Conservation (phyloP, 2,797 vertebrate genomes). For the Spinus pinus region DNA sequence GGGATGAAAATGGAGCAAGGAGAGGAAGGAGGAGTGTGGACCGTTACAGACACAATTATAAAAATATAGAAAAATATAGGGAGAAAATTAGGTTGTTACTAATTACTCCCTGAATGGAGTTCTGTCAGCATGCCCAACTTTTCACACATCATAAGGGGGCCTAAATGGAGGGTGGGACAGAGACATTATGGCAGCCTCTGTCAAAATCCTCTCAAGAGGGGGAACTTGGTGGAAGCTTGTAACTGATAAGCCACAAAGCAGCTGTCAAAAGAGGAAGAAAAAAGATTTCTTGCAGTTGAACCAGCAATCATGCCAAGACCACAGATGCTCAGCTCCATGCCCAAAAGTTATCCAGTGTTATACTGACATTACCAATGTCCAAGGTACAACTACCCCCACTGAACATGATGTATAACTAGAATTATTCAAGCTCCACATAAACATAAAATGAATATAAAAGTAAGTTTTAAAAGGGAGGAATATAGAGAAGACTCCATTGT, state of each 20-base stretch:
- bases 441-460: neutral
- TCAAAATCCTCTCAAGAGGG: neutral
- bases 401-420: neutral
- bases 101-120: neutral
- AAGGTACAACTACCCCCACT: too few relatives aligned
- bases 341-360: neutral
- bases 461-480: neutral
- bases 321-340: neutral
- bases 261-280: neutral
- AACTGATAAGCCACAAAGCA: neutral
- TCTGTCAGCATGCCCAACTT: neutral
- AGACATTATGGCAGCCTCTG: neutral
- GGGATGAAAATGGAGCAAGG: neutral
- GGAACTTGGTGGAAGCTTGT: neutral
- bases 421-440: neutral
- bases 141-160: neutral
- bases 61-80: neutral
- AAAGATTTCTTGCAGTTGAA: neutral
- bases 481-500: neutral
- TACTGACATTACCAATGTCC: neutral
- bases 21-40: neutral
- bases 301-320: neutral
- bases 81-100: neutral
- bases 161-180: neutral
- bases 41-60: neutral